phyloP scores from a whole-genome alignment of 2,797 vertebrate genomes.

The Novumbra hubbsi region DNA sequence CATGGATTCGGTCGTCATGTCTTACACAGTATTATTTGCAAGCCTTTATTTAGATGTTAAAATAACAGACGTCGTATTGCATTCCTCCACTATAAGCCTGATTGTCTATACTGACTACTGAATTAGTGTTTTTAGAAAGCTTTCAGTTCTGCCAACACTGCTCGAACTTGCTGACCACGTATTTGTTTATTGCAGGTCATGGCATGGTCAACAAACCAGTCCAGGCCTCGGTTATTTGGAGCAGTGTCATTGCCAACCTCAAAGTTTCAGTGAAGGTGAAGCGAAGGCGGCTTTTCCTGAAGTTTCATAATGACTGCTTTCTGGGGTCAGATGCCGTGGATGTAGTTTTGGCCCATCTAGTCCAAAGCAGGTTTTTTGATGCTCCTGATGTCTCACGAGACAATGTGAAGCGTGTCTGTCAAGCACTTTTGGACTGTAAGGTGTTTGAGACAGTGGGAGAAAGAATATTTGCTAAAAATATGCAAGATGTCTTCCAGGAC shows the following conservation, averaged over 20 bases:
- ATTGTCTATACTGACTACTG: background rate
- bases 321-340: conserved; percentile 90
- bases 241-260: conserved; percentile 82
- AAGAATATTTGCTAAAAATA: conserved; percentile 81
- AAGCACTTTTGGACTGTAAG: conserved; percentile 85
- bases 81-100: background rate
- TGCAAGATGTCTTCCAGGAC: conserved; percentile 75
- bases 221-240: conserved; percentile 81
- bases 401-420: conserved; percentile 85
- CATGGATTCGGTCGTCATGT: background rate
- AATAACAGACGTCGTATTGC: no score
- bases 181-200: conserved; percentile 61
- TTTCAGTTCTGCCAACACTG: background rate
- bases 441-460: conserved; percentile 86
- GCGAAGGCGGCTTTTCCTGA: conserved; percentile 80
- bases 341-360: conserved; percentile 77
- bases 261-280: conserved; percentile 85
- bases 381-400: conserved; percentile 74
- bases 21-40: no score
- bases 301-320: conserved; percentile 84
- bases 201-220: conserved; percentile 70
- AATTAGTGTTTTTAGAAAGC: background rate
- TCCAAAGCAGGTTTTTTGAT: conserved; percentile 76
- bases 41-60: no score
- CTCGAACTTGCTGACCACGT: no score